These are phyloP conservation scores for Garra rufa DNA, from an alignment of 2,113 vertebrate species.

Conservation along the genomic window DNA sequence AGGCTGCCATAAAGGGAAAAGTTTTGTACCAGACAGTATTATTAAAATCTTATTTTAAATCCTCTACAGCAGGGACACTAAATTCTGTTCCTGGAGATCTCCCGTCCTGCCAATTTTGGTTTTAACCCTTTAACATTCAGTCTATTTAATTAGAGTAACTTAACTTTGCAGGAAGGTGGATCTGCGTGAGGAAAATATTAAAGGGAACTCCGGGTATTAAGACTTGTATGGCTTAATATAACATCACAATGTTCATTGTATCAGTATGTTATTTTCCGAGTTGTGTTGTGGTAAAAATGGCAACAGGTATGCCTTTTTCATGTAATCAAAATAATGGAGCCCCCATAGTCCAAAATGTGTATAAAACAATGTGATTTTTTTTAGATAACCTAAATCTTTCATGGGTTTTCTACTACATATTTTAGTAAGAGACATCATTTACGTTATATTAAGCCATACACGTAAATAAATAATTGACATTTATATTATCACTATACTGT, in stretches of 20 bases:
- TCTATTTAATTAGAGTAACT: background rate
- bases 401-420: too few relatives aligned
- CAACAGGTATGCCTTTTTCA: too few relatives aligned
- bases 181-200: background rate
- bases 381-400: too few relatives aligned
- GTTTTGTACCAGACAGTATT: background rate
- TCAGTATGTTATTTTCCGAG: too few relatives aligned
- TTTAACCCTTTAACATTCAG: background rate
- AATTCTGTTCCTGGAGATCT: background rate
- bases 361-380: too few relatives aligned
- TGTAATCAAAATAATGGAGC: too few relatives aligned
- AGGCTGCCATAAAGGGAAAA: background rate
- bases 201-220: background rate
- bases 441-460: too few relatives aligned
- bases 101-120: background rate
- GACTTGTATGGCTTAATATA: too few relatives aligned
- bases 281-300: too few relatives aligned
- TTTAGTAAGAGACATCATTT: too few relatives aligned
- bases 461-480: background rate
- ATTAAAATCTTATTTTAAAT: slow-evolving; percentile 1
- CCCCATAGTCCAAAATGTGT: too few relatives aligned
- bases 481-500: background rate
- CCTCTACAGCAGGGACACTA: background rate
- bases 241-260: too few relatives aligned
- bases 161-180: background rate